Conservation (phyloP, 2,888 invertebrate species). For the Drosophila koepferae region DNA sequence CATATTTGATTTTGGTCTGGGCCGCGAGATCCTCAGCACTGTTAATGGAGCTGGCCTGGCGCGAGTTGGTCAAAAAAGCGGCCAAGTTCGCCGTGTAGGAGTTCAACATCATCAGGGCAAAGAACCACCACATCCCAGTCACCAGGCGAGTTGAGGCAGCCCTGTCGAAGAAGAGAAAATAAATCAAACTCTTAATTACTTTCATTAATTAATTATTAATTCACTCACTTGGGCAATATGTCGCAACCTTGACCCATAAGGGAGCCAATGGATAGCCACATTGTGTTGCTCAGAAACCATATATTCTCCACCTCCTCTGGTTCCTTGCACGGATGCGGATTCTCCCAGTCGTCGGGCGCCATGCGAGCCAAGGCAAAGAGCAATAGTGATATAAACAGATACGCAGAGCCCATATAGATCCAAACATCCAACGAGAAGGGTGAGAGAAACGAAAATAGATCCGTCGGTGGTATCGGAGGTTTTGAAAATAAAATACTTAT, state of each 20-base stretch:
- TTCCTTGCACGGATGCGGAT: conserved; percentile 95
- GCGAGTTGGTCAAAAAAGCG: conserved; percentile 95
- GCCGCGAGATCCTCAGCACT: conserved; percentile 96
- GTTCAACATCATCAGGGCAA: conserved; percentile 95
- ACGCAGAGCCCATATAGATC: conserved; percentile 96
- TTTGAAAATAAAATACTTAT: conserved; percentile 95
- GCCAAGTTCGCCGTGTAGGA: conserved; percentile 98
- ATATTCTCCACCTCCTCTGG: conserved; percentile 95
- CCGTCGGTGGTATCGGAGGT: conserved; percentile 90
- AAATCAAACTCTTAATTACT: background rate
- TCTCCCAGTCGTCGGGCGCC: conserved; percentile 96
- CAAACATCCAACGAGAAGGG: conserved; percentile 95
- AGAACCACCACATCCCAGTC: conserved; percentile 97
- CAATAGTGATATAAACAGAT: conserved; percentile 92
- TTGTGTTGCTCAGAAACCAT: conserved; percentile 93
- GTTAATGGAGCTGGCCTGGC: conserved; percentile 90
- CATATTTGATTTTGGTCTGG: conserved; percentile 98
- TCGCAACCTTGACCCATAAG: conserved; percentile 97
- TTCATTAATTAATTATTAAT: background rate
- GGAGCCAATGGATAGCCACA: conserved; percentile 96
- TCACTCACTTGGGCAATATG: conserved; percentile 92
- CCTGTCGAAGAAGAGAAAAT: conserved; percentile 85
- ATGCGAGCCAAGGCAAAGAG: conserved; percentile 93
- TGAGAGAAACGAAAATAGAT: conserved; percentile 95
- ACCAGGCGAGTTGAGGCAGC: conserved; percentile 95